Evolutionary conservation across 2,113 vertebrate species (phyloP), one percentile per base, ranked within the genome.

Genomic region (Channa argus): DNA sequence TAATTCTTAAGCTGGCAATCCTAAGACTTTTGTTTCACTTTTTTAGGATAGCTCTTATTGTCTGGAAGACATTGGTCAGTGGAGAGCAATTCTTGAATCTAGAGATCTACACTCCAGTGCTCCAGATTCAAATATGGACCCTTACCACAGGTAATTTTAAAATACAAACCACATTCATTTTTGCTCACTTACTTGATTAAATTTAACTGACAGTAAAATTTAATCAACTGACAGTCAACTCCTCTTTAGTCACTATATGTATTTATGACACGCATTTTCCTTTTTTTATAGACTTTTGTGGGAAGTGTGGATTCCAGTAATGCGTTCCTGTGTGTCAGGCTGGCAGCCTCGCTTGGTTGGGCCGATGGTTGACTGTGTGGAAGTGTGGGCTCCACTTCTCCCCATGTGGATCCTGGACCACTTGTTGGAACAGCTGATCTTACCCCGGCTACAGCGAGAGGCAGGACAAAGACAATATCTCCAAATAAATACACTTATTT

Each of bases 361-460:
- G 0, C 95, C 97, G 0, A 98, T 99, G 96, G 98, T 98, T 86
- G 98, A 99, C 92, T 98, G 97, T 63, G 52, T 99, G 73, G 98
- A 99, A 2, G 91, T 95, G 80, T 99, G 98, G 98, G 94, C 93
- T 2, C 96, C 93, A 0, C 90, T 99, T 6, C 80, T 98, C 7
- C 97, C 98, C 0, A 78, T 94, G 60, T 99, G 98, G 98, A 95
- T 99, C 52, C 83, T 96, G 56, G 96, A 99, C 10, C 95, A 98
- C 75, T 88, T 99, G 3, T 87, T 98, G 86, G 98, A 99, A 82
- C 97, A 99, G 91, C 95, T 99, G 34, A 92, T 99, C 86, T 97
- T 98, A 88, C 98, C 98, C 50, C 95, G 97, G 73, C 94, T 99
- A n/a, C 98, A 99, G 90, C 96, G 96, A 63, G 98, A 99, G 96